Conservation (phyloP, 2,797 vertebrate species). For the Clarias platycephalus region DNA sequence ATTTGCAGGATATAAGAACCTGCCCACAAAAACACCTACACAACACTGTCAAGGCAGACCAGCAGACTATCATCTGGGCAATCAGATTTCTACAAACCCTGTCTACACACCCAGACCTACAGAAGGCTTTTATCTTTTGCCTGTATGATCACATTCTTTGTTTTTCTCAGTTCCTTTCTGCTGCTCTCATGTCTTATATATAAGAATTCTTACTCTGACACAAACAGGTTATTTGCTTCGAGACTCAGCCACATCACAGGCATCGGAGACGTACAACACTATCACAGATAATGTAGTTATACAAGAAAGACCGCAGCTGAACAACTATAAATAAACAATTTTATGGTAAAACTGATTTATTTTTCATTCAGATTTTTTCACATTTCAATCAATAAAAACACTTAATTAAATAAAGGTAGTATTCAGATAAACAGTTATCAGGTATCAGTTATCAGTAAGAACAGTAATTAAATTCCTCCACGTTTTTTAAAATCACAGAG, state of each 20-base stretch:
- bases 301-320: not conserved
- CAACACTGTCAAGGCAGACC: slow-evolving; percentile 4
- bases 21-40: slow-evolving; percentile 1
- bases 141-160: slow-evolving; percentile 2
- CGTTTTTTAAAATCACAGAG: not conserved
- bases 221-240: not conserved
- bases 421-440: not conserved
- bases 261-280: not conserved
- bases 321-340: not conserved
- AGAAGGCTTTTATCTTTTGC: not conserved
- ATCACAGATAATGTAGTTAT: not conserved
- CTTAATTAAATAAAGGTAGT: not conserved
- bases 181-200: not conserved
- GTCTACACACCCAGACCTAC: not conserved
- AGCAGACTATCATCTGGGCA: slow-evolving; percentile 4
- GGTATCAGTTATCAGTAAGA: not conserved
- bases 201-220: not conserved
- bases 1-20: not conserved
- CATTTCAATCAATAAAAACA: no score
- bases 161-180: not conserved
- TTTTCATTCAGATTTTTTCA: no score
- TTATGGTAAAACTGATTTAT: not conserved
- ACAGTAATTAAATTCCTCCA: not conserved
- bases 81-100: not conserved
- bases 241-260: slow-evolving; percentile 4